These are phyloP conservation scores for Drosophila cyrtoloma DNA, from an alignment of 2,888 invertebrate genomes.

Conservation along the genomic window DNA sequence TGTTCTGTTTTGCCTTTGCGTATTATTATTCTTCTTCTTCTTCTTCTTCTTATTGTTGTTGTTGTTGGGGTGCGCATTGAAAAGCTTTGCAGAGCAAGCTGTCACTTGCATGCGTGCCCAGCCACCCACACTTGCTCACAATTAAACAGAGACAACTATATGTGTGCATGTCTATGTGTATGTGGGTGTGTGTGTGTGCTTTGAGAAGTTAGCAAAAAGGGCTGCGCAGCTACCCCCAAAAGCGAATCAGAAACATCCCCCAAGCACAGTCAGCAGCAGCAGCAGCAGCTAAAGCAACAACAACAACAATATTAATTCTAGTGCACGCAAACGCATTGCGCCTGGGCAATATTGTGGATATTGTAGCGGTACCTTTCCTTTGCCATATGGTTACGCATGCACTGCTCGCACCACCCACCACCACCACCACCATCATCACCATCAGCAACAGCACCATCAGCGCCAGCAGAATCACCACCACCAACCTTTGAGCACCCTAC, in stretches of 20 bases:
- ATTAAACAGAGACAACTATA: conserved; percentile 37
- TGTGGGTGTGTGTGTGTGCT: conserved; percentile 3
- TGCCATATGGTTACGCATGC: conserved; percentile 70
- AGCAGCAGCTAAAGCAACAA: neutral
- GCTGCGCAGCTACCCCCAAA: conserved; percentile 66
- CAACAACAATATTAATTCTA: conserved; percentile 28
- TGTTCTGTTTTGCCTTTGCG: conserved; percentile 13
- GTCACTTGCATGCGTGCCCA: conserved; percentile 59
- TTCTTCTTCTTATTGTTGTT: conserved; percentile 1
- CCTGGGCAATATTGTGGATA: conserved; percentile 37
- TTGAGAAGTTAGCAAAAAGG: conserved; percentile 29
- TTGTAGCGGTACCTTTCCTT: conserved; percentile 4
- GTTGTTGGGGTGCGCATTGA: conserved; percentile 11
- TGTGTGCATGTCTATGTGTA: neutral
- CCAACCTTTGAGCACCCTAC: conserved; percentile 22
- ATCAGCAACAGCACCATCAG: neutral
- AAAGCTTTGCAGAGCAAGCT: conserved; percentile 47
- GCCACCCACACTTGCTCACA: conserved; percentile 26
- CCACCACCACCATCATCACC: conserved; percentile 27
- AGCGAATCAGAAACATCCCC: conserved; percentile 52
- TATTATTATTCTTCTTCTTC: neutral
- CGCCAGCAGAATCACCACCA: conserved; percentile 21
- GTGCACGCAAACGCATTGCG: conserved; percentile 60
- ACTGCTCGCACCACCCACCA: conserved; percentile 65
- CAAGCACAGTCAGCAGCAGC: conserved; percentile 18